Evolutionary conservation across 2,113 vertebrate genomes (phyloP), one percentile per base, ranked within the genome.

Genomic region (Prinia subflava): DNA sequence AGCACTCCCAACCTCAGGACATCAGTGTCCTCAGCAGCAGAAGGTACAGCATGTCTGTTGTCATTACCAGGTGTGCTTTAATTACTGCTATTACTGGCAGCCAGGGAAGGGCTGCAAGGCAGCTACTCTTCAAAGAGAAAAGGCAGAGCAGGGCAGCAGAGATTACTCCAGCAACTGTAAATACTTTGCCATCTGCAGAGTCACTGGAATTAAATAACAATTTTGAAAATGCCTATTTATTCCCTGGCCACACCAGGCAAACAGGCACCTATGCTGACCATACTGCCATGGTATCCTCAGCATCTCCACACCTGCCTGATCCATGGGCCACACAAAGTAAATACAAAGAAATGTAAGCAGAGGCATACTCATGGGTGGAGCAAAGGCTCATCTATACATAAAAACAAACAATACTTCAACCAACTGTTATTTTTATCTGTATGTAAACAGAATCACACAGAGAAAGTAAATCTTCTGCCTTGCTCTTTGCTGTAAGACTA

Each of bases 11-110:
- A 83, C 77, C 87, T 82, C 78, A 79, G 81, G 82, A 87, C 37
- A 7, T 50, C 70, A 53, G 50, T 33, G 37, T 96, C 82, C 93
- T 91, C 56, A 0, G 39, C 59, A 88, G 94, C 80, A 90, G 68
- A 90, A 93, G 63, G 81, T 67, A 68, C 60, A 91, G 25, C 44
- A 71, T 6, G 65, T 81, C 75, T 57, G 46, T 7, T 95, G 74
- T 88, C 92, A 92, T 91, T 94, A 94, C 65, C 89, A 95, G 93
- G 94, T 92, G 63, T 74, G 81, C 64, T 91, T 93, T 96, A 96
- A 97, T 97, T 94, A 95, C 67, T 53, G 56, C 73, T 90, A 81
- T 94, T 95, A 87, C 63, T 1, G 0, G 78, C 78, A 91, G 76
- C 52, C 65, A 78, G 87, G 74, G 84, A 92, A 92, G 31, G 71